Base-by-base conservation (phyloP, 2,797 vertebrate genomes). In the Tenualosa ilisha region DNA sequence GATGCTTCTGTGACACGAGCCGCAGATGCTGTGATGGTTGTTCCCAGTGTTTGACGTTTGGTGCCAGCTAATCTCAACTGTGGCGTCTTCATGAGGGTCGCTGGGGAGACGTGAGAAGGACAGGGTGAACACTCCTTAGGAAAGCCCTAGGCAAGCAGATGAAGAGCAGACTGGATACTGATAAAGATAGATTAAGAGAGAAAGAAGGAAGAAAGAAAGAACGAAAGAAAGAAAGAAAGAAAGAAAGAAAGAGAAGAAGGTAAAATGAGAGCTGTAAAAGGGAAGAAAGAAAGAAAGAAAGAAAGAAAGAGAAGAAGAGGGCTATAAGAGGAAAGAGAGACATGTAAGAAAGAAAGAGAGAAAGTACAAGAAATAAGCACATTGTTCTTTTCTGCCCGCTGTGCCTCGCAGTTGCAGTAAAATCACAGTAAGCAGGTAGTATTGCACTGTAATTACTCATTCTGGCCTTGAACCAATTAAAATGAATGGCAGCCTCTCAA, bases 401-500 rank as follows among this genome's bases (percentile, higher is more conserved):
- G 63, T 2, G 11, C 26, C 26, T 15, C 37, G 26, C 63, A 31
- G 26, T 68, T 68, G 7, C 26, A 31, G 11, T 37, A 13, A 26
- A 68, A 68, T 68, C 24, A 15, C 8, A 2, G 63, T 13, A 31
- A 68, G 63, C 63, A 68, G 63, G 63, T 68, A 31, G 24, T 68
- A 3, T 68, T 31, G 63, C 0, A 31, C 63, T 31, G 63, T 31
- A 68, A 31, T 26, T 31, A 13, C 24, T 68, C 2, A 68, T 68
- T 68, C 63, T 68, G 63, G 63, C 63, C 63, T 5, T 68, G 63
- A 68, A 86, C 83, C 63, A 72, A 87, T 87, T 83, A 86, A 88
- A 86, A 86, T 50, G 84, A 72, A 86, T 81, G 75, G 53, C 81
- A 83, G 49, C 72, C 75, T 63, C 84, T 86, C 72, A 83, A 61